These are phyloP conservation scores for Leucoma salicis DNA, from an alignment of 2,888 invertebrate genomes.

Conservation along the genomic window DNA sequence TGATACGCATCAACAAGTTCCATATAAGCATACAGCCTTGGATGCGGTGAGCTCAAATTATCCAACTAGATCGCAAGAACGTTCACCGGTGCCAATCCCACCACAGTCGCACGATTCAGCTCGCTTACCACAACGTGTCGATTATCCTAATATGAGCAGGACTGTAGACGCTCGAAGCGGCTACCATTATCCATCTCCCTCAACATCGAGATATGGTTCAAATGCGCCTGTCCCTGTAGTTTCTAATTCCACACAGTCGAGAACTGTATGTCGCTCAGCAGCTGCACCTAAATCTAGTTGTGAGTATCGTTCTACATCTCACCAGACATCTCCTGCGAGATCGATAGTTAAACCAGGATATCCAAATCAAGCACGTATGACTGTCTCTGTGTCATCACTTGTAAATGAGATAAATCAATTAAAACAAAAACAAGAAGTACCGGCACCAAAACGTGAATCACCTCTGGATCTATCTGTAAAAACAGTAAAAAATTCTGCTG, in stretches of 20 bases:
- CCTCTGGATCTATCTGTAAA: constrained; percentile 94
- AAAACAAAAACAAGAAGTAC: constrained; percentile 86
- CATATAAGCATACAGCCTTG: constrained; percentile 59
- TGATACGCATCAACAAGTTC: constrained; percentile 58
- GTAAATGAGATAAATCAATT: constrained; percentile 76
- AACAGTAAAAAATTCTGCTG: constrained; percentile 93
- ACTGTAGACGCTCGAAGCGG: constrained; percentile 51
- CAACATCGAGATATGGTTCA: constrained; percentile 60
- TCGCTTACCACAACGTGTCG: constrained; percentile 54
- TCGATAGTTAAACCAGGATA: constrained; percentile 61
- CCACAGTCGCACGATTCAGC: constrained; percentile 54
- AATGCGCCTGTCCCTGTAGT: constrained; percentile 50
- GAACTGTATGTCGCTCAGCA: constrained; percentile 52
- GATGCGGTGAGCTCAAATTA: constrained; percentile 60
- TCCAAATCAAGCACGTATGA: constrained; percentile 69
- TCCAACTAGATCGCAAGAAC: constrained; percentile 54
- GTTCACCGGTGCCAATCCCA: constrained; percentile 53
- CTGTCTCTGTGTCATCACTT: constrained; percentile 73
- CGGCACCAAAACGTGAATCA: constrained; percentile 88
- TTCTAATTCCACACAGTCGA: constrained; percentile 55
- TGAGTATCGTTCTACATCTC: constrained; percentile 56
- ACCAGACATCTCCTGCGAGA: constrained; percentile 65
- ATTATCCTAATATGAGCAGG: constrained; percentile 56
- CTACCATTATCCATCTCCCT: constrained; percentile 62
- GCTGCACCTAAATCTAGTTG: constrained; percentile 60